Evolutionary conservation across 2,888 invertebrate species (phyloP), one percentile per base, ranked within the genome.

Genomic region (Lasioglossum villosulum): DNA sequence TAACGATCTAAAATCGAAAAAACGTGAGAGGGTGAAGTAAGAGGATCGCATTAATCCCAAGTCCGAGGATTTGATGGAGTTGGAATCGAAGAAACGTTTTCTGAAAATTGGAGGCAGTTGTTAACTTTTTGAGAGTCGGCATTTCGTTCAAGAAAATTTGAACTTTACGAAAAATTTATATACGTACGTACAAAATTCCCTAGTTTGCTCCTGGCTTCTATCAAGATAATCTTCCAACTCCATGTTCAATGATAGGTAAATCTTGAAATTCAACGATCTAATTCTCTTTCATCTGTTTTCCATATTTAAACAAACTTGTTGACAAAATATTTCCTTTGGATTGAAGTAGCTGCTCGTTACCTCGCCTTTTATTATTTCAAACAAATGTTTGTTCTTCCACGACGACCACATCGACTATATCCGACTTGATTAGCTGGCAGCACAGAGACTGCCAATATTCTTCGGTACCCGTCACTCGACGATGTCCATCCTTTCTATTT

Each of bases 41-140:
- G 91, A 93, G 93, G 91, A 93, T 93, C 91, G 92, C 89, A 93
- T 92, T 90, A 90, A 90, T 89, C 77, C 89, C 37, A 45, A 37
- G 34, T 5, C 23, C 63, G 45, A 73, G 79, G 78, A 83, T 74
- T 79, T 8, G 42, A 45, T 70, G n/a, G 42, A 37, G 52, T 56
- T 45, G 4, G 8, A 59, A 34, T 70, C 56, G 42, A 0, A 52
- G 68, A 52, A 30, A 37, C 68, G 23, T 37, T 68, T 68, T 23
- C 23, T 23, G 10, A 68, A 37, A 68, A 68, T 37, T 66, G 0
- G 30, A 30, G 19, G 42, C 4, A 4, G 42, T 0, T 42, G 42
- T 14, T n/a, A n/a, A n/a, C 6, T 19, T 5, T 48, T 16, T 14
- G 16, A 16, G 0, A 16, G 4, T 48, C 19, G 48, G 19, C 48